Conservation (phyloP, 1,140 invertebrate species). For the Nephotettix cincticeps region DNA sequence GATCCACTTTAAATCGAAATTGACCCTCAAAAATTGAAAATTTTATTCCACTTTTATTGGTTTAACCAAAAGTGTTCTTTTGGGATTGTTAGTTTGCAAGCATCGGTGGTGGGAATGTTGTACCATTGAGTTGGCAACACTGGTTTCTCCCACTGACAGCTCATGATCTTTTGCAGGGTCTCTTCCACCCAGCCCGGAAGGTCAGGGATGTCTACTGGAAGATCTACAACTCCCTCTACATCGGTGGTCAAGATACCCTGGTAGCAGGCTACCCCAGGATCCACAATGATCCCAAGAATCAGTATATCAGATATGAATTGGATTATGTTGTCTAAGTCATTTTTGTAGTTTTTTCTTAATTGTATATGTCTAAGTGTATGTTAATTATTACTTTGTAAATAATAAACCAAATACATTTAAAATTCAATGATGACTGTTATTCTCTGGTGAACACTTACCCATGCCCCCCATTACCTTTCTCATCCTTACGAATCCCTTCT, state of each 20-base stretch:
- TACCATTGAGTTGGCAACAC: conserved; percentile 17
- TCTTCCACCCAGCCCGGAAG: conserved; percentile 98
- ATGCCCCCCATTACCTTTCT: no score
- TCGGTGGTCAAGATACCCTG: conserved; percentile 96
- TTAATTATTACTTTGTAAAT: conserved; percentile 13
- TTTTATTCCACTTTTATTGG: no score
- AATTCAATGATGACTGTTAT: no score
- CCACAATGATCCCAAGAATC: conserved; percentile 93
- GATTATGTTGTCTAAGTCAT: conserved; percentile 83
- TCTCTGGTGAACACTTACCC: no score
- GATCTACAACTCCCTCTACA: conserved; percentile 98
- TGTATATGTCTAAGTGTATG: conserved; percentile 6
- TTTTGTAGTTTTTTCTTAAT: not conserved
- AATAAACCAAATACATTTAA: not conserved
- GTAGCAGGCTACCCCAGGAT: conserved; percentile 97
- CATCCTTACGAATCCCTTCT: no score
- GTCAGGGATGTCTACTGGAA: conserved; percentile 99
- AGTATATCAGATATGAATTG: conserved; percentile 93
- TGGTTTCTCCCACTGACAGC: conserved; percentile 2
- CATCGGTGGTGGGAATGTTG: not conserved
- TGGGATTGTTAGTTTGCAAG: no score
- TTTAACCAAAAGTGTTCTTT: no score
- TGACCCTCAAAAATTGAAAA: no score
- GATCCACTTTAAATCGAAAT: no score
- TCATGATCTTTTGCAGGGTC: conserved; percentile 61